Percentiles rank a stretch among this genome's conserved stretches.
phyloP scores from a whole-genome alignment of 2,113 vertebrate species.

The Otis tarda region DNA sequence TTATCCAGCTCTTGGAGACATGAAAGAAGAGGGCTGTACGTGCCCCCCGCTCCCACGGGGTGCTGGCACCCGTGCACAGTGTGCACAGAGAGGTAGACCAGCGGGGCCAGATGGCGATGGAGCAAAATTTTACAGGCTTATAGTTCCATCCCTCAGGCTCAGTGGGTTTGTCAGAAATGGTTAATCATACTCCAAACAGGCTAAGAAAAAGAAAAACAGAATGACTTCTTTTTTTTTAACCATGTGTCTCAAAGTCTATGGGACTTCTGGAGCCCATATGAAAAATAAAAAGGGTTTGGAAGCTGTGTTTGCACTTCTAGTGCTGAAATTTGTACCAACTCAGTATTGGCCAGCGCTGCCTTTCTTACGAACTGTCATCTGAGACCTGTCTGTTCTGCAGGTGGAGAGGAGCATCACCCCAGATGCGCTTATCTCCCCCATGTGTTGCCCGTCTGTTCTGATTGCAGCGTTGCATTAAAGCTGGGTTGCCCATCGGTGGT shows the following conservation, averaged over 20 bases:
- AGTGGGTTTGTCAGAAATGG: constrained; percentile 62
- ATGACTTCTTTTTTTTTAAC: not conserved
- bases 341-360: not conserved
- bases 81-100: not conserved
- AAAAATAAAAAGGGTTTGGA: not conserved
- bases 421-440: accelerated
- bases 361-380: not conserved
- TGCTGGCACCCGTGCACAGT: accelerated
- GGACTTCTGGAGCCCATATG: not conserved
- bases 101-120: constrained; percentile 37
- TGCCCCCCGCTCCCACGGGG: not conserved
- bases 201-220: not conserved
- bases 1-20: accelerated
- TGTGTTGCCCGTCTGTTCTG: not conserved
- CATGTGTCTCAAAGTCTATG: not conserved
- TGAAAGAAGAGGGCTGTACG: not conserved
- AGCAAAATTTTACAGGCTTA: constrained; percentile 8
- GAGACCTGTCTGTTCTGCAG: not conserved
- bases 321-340: not conserved
- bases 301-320: not conserved
- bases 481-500: not conserved
- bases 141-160: constrained; percentile 32
- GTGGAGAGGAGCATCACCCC: accelerated
- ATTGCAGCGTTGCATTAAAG: not conserved
- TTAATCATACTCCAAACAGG: constrained; percentile 29